Evolutionary conservation across 2,888 invertebrate genomes (phyloP), one percentile per base, ranked within the genome.

Genomic region (Standfussiana lucernea): DNA sequence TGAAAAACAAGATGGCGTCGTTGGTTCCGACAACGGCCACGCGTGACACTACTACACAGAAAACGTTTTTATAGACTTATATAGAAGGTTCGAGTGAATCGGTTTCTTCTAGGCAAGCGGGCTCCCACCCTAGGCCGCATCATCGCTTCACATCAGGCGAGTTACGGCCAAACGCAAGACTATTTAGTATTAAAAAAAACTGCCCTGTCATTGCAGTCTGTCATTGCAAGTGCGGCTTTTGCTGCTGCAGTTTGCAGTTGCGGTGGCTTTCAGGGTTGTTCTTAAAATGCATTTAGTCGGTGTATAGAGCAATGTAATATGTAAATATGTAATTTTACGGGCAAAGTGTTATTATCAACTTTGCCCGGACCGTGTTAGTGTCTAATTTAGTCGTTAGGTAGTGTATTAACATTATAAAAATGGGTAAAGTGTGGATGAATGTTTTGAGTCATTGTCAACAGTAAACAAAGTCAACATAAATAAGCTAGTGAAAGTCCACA

Each of bases 251-350:
- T n/a, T n/a, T n/a, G 3, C n/a, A 15, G 24, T 40, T 40, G 64
- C 64, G 15, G 1, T 40, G 0, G 37, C n/a, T 1, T 15, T 64
- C 64, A 40, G 24, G 40, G 40, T 21, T 64, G 40, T 13, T 35
- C 3, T 1, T 56, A 18, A 35, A 10, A 56, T 35, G n/a, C 47
- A n/a, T 84, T 45, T 84, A 84, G 66, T 73, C 40, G 4, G 32
- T 84, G 62, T 84, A 68, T 84, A 84, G 83, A 68, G 21, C 61
- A 15, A n/a, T 77, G 80, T 82, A 80, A 18, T 32, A n/a, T 59
- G 59, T 59, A 59, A 62, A 82, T 75, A 75, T 84, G 50, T 77
- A 56, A 74, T 75, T 69, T 72, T 37, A 21, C 4, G 64, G 68
- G 32, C 56, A 84, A 64, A 53, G 24, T 70, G 13, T 32, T 4